Base-by-base conservation (phyloP, 1,140 invertebrate species). In the Microplitis mediator region DNA sequence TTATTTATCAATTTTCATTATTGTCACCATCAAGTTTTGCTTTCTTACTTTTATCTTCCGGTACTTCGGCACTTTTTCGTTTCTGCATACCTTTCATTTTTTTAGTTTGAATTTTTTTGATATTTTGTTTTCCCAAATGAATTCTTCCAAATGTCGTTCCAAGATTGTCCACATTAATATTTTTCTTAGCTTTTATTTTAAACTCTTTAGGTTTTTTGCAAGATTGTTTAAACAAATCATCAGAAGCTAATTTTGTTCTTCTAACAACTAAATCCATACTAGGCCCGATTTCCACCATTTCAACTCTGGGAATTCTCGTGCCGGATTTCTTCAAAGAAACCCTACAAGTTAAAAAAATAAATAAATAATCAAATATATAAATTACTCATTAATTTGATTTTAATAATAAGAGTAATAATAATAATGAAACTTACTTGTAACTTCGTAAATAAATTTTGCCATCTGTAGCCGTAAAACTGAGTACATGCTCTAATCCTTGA, bases 241-340 rank as follows among this genome's bases (percentile, higher is more conserved):
- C 93, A 1, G 95, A 95, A 1, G 96, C 96, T 50, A 99, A 87
- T 86, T 96, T 95, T 2, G 91, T 94, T 77, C 98, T 89, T 73
- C 96, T 90, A 1, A 99, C 80, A 31, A 89, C 89, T 56, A 99
- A 93, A 87, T 99, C 95, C 74, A 97, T 90, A n/a, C 93, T 92
- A 58, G 98, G 98, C 39, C 97, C 97, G 78, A 98, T 97, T 90
- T 98, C 97, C 82, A 94, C 92, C 14, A 99, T 86, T 88, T 99
- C 97, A 74, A 98, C 92, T 75, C 94, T 90, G 5, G 98, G 97
- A 72, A 91, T 94, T 81, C 91, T 91, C 69, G 91, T 91, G 0
- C 96, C 95, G 74, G 96, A 97, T 85, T 99, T 99, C 83, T 98
- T 98, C 8, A 99, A 80, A 60, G 91, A 74, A 67, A 97, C 91